These are phyloP conservation scores for Tetrapedia diversipes DNA, from an alignment of 2,888 invertebrate genomes.

Conservation along the genomic window DNA sequence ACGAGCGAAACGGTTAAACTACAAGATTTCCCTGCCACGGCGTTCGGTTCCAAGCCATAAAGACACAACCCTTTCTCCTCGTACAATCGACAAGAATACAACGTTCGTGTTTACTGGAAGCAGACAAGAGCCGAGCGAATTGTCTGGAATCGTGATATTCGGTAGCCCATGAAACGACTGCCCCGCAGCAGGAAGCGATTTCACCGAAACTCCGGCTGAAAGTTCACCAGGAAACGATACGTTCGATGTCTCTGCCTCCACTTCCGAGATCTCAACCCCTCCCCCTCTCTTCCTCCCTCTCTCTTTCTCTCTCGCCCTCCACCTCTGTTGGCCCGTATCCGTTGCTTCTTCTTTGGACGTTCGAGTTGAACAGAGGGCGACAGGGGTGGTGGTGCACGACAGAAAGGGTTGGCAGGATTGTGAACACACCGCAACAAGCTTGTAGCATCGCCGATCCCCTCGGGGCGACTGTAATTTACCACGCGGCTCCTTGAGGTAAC, in stretches of 20 bases:
- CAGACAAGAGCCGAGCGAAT: constrained; percentile 52
- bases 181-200: constrained; percentile 63
- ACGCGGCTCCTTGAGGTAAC: constrained; percentile 40
- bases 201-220: constrained; percentile 50
- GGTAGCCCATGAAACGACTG: constrained; percentile 61
- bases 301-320: no score
- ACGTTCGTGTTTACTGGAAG: constrained; percentile 47
- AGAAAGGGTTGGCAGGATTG: constrained; percentile 58
- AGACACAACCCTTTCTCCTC: background rate
- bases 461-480: constrained; percentile 52
- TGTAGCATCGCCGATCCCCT: constrained; percentile 54
- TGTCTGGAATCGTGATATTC: constrained; percentile 60
- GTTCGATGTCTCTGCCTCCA: constrained; percentile 47
- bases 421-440: constrained; percentile 62
- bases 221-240: constrained; percentile 64
- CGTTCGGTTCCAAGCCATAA: background rate
- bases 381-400: constrained; percentile 20
- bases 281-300: constrained; percentile 5
- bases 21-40: no score
- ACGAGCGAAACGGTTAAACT: no score
- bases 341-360: constrained; percentile 60
- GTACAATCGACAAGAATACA: constrained; percentile 21
- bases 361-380: constrained; percentile 44
- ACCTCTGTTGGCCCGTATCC: constrained; percentile 35
- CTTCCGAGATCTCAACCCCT: background rate